Evolutionary conservation across 2,797 vertebrate species (phyloP).

Genomic region (Kryptopterus vitreolus): DNA sequence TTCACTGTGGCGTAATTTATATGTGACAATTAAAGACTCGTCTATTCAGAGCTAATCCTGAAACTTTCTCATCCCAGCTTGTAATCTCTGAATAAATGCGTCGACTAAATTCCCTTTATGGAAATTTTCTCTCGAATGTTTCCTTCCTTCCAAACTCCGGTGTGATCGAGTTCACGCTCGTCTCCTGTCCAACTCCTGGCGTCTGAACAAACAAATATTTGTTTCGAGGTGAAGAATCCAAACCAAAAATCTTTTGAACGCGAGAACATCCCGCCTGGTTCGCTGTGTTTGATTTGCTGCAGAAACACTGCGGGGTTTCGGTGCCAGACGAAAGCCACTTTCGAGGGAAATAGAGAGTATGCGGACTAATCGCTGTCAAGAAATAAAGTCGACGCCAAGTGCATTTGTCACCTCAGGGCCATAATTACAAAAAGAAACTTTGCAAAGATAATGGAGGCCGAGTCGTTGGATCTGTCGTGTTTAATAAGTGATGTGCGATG

Average conservation of each 20-base stretch:
- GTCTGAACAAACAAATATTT: background rate
- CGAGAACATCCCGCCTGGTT: background rate
- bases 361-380: background rate
- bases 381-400: slow-evolving; percentile 7
- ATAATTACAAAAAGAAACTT: background rate
- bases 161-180: no score
- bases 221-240: background rate
- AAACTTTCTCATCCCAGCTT: no score
- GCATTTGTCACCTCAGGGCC: slow-evolving; percentile 24
- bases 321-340: background rate
- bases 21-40: no score
- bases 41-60: no score
- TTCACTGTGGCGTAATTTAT: no score
- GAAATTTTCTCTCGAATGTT: background rate
- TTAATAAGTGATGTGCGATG: slow-evolving; percentile 10
- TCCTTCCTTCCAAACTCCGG: background rate
- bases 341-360: background rate
- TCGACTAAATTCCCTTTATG: no score
- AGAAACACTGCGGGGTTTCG: background rate
- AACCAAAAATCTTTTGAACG: background rate
- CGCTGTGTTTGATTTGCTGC: background rate
- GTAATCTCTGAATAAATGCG: no score
- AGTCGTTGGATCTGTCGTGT: slow-evolving; percentile 2
- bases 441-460: background rate
- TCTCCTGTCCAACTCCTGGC: background rate